These are phyloP conservation scores for Leucophenga maculata DNA, from an alignment of 2,888 invertebrate species.

Conservation along the genomic window DNA sequence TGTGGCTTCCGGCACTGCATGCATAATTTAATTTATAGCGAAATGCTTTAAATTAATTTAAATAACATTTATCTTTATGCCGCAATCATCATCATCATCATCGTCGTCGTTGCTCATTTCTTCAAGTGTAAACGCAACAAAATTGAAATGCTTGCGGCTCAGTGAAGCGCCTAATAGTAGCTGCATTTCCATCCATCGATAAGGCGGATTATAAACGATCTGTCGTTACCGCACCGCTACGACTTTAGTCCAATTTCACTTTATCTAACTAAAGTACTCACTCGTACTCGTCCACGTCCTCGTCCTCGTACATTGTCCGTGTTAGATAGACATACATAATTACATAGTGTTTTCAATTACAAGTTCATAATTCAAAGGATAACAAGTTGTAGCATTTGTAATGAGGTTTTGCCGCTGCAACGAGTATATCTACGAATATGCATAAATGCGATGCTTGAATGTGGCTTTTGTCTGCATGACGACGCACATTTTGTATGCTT, in stretches of 20 bases:
- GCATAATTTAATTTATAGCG: neutral
- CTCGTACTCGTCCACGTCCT: too few species aligned
- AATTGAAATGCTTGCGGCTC: neutral
- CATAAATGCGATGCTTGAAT: neutral
- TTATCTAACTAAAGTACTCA: neutral
- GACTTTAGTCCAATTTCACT: too few species aligned
- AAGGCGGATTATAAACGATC: constrained; percentile 8
- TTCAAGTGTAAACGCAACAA: neutral
- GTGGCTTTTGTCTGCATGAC: too few species aligned
- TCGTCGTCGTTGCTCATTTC: too few species aligned
- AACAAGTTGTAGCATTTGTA: constrained; percentile 18
- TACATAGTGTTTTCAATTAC: constrained; percentile 48
- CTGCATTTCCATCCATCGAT: neutral
- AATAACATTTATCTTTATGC: neutral
- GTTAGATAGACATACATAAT: too few species aligned
- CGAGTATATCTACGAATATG: neutral
- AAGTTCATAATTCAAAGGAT: constrained; percentile 48
- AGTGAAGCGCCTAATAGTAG: constrained; percentile 13
- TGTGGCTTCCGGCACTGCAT: neutral
- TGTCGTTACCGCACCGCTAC: neutral
- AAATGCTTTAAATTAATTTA: constrained; percentile 7
- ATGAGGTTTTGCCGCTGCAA: neutral
- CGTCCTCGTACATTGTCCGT: neutral
- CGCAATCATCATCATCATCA: neutral
- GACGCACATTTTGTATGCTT: too few species aligned